Base-by-base conservation (phyloP, 2,888 invertebrate genomes). In the Pristionchus fissidentatus region DNA sequence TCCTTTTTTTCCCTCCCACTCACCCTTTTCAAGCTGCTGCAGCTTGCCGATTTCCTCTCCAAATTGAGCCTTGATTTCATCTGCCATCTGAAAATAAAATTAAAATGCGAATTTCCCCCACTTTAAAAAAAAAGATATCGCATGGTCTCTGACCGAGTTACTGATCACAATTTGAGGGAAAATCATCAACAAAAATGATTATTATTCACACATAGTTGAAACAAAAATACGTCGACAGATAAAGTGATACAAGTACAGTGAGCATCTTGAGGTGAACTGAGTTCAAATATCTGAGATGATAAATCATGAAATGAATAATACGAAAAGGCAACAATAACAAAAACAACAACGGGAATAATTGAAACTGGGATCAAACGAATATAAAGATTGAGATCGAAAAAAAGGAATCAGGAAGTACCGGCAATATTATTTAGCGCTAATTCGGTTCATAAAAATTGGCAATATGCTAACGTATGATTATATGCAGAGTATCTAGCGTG, bases 11-110 rank as follows among this genome's bases (percentile, higher is more conserved):
- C 41, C 8, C 26, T n/a, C 55, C 55, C n/a, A 78, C 70, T 49
- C 43, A 90, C 90, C 90, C 85, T 88, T 90, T 78, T 91, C 91
- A 35, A 90, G 85, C 35, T 89, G 87, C 81, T 90, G 87, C 43
- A 89, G 84, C 82, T 90, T 90, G 62, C 84, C 84, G 38, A 90
- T 70, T 78, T 91, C 90, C 49, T 88, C 89, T 55, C 90, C 90
- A 75, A 90, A 90, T 60, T 87, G 86, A 5, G 85, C 85, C 73
- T 89, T 87, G 46, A 87, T 41, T 22, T 73, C 84, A 49, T 86
- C 83, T 38, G 83, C 73, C 83, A 83, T 83, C 43, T 62, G 32
- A 22, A 13, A 5, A 29, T n/a, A n/a, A n/a, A n/a, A n/a, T n/a
- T n/a, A n/a, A 5, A 29, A 8, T 7, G 15, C 1, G 7, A 13